Conservation (phyloP, 2,113 vertebrate genomes). For the Erythrolamprus reginae region DNA sequence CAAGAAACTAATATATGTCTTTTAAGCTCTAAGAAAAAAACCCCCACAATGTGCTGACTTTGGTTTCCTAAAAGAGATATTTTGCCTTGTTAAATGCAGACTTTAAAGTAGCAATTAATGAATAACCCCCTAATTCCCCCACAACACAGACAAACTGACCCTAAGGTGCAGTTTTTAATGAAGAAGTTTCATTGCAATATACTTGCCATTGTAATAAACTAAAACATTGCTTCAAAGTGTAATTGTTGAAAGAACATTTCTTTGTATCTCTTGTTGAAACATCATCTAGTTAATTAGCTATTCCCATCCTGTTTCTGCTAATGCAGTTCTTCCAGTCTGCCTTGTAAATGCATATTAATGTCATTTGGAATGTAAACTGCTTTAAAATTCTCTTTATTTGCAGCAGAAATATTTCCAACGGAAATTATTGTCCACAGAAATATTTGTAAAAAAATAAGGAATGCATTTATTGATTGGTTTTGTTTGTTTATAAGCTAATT, state of each 20-base stretch:
- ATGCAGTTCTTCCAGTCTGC: neutral
- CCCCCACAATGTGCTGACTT: neutral
- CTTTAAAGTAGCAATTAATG: constrained; percentile 13
- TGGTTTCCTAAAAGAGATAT: constrained; percentile 1
- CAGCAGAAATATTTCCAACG: constrained; percentile 15
- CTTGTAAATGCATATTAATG: neutral
- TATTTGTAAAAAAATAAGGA: constrained; percentile 2
- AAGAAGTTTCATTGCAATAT: neutral
- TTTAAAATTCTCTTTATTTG: constrained; percentile 37
- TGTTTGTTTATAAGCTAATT: neutral
- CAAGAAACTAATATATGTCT: neutral
- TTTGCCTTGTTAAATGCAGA: neutral
- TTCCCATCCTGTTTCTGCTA: neutral
- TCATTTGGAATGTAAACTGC: neutral
- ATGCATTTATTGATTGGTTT: neutral
- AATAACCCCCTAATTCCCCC: constrained; percentile 6
- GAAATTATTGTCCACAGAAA: neutral
- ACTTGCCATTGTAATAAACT: constrained; percentile 9
- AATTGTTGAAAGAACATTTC: neutral
- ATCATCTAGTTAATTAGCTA: constrained; percentile 16
- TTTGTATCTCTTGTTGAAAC: neutral
- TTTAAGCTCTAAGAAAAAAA: neutral
- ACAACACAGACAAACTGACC: constrained; percentile 2
- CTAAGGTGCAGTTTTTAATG: neutral
- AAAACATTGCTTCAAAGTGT: neutral